Percentiles rank a stretch among this genome's conserved stretches.
Evolutionary conservation across 2,113 vertebrate species (phyloP).

Genomic region (Nannobrachium achirus): DNA sequence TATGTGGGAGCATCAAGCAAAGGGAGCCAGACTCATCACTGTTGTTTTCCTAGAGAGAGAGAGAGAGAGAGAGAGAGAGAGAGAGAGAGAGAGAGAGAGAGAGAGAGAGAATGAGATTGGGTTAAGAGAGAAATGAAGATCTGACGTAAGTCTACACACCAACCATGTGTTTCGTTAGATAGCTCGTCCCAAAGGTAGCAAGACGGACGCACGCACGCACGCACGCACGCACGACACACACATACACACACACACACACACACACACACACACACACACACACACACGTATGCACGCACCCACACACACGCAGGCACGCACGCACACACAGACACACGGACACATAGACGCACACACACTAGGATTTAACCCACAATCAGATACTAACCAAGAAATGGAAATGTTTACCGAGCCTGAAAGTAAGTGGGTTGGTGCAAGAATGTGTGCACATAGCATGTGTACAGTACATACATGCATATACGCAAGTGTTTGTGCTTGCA

Average conservation of each 20-base stretch:
- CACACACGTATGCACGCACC: not conserved
- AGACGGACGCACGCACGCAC: constrained; percentile 1
- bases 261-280: constrained; percentile 2
- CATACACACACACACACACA: constrained; percentile 15
- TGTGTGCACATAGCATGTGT: no score
- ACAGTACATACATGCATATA: no score
- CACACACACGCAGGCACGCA: no score
- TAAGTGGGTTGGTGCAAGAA: no score
- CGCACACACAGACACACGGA: no score
- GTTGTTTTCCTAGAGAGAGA: constrained; percentile 2
- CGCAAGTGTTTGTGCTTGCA: not conserved
- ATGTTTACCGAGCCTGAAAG: not conserved
- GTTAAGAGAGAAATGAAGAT: not conserved
- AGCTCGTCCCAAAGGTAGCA: constrained; percentile 10
- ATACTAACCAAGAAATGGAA: no score
- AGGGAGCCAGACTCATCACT: not conserved
- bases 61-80: not conserved
- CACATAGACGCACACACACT: not conserved
- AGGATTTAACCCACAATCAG: no score
- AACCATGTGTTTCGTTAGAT: constrained; percentile 27
- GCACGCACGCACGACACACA: constrained; percentile 5
- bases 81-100: not conserved
- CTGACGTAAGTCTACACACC: not conserved
- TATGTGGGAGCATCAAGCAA: constrained; percentile 2
- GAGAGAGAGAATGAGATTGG: no score